These are phyloP conservation scores for Kryptolebias ocellatus DNA, from an alignment of 2,797 vertebrate genomes.

Conservation along the genomic window DNA sequence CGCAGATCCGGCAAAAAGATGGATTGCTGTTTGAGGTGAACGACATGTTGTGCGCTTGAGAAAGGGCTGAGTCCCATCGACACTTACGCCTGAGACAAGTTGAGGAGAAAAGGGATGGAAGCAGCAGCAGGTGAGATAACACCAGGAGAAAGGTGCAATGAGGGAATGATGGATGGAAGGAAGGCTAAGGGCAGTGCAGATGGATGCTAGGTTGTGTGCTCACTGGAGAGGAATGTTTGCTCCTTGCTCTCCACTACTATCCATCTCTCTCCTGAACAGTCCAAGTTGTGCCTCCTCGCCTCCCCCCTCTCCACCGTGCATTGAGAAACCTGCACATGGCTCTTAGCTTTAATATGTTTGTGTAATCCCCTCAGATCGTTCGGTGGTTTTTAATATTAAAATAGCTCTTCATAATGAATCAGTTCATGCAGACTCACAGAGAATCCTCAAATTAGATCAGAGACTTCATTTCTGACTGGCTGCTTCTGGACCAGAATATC, in stretches of 20 bases:
- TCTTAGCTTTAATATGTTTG: conserved; percentile 39
- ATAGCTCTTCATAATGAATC: conserved; percentile 13
- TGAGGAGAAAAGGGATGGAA: conserved; percentile 24
- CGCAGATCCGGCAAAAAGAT: conserved; percentile 50
- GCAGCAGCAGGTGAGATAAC: conserved; percentile 47
- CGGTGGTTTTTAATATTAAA: conserved; percentile 36
- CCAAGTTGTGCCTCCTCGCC: conserved; percentile 32
- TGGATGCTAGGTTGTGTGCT: conserved; percentile 70
- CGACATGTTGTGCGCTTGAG: conserved; percentile 61
- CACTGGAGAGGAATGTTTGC: conserved; percentile 73
- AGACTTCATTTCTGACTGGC: conserved; percentile 22
- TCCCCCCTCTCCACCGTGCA: conserved; percentile 50
- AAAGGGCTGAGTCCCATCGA: conserved; percentile 60
- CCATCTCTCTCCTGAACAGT: conserved; percentile 69
- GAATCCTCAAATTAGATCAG: conserved; percentile 19
- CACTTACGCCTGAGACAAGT: conserved; percentile 36
- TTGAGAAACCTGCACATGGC: conserved; percentile 46
- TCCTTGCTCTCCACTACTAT: conserved; percentile 64
- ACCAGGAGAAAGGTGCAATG: conserved; percentile 34
- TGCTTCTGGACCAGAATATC: conserved; percentile 21
- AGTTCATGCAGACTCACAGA: conserved; percentile 19
- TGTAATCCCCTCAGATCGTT: conserved; percentile 18
- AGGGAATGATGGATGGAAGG: conserved; percentile 63
- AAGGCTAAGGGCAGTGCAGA: conserved; percentile 62
- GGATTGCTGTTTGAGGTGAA: conserved; percentile 54